Evolutionary conservation across 92 coral and sea anemone genomes (phyloP), one percentile per base, ranked within the genome.

Genomic region (Paramuricea clavata): DNA sequence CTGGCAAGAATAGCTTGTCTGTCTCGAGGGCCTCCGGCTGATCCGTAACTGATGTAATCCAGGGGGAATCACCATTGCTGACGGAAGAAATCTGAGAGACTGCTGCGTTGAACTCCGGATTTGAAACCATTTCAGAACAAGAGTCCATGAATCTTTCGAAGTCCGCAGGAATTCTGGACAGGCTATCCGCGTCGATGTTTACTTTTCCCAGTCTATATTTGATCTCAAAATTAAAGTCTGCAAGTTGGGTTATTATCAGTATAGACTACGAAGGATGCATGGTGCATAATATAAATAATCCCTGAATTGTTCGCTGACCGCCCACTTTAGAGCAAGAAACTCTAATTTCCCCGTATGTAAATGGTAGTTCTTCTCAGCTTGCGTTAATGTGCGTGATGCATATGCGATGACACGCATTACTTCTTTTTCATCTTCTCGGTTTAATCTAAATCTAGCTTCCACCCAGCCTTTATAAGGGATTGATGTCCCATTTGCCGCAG

Each of bases 391-490:
- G 21, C 91, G 31, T 36, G 84, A 85, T 32, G 87, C 93, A 72
- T 85, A 85, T 41, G 82, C 89, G n/a, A 86, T 80, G 23, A 57
- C 83, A 41, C 80, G 49, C 43, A 86, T 83, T 9, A 90, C 72
- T 75, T 85, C 89, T 26, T 80, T 62, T 49, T 87, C 88, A 60
- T 59, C 74, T 52, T 75, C 81, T 52, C 61, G 42, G 32, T 86
- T 26, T 41, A 93, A 81, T 60, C 83, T 52, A 15, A 91, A 82
- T 56, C 69, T 89, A 78, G 88, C 62, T 90, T 93, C 93, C 21
- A 71, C 88, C 94, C 94, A 91, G n/a, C 94, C 91, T 69, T 89
- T 47, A 74, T 81, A 87, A 22, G 95, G 93, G 19, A 90, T 90
- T 27, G 82, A 49, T 2, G 91, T 91, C 2, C 96, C 94, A 83